Base-by-base conservation (phyloP, 1,140 invertebrate genomes). In the Agrypnia vestita region DNA sequence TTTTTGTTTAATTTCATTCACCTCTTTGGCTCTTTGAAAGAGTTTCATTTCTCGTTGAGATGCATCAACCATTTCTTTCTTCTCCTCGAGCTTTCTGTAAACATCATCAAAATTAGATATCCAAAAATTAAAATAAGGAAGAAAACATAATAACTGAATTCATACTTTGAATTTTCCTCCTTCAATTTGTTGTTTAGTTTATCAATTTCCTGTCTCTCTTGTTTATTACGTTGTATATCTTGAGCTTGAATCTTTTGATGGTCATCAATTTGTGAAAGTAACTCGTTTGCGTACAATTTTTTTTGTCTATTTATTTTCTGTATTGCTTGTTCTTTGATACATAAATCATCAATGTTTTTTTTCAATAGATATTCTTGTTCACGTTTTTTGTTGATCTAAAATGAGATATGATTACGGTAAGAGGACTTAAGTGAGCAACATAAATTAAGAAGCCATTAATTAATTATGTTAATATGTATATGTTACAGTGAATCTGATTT, bases 1-100 rank as follows among this genome's bases (percentile, higher is more conserved):
- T 47, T 56, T 56, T 56, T 62, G 1, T 62, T 76, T 72, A 17
- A 21, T n/a, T n/a, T 49, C 19, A 19, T 51, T 15, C 0, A 77
- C 51, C 62, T 76, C 64, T 64, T 82, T 82, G 43, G 64, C 17
- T 64, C 46, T 61, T 15, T 72, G n/a, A 46, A 76, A 79, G 8
- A 77, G 13, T 61, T 76, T 56, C 55, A 79, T 77, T 79, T 82
- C 81, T n/a, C 46, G 10, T 1, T 73, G 59, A n/a, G 51, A 47
- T 9, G 53, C 11, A 47, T 53, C 49, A 17, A 55, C 44, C 43
- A 8, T 47, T 10, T 56, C 19, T 46, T 21, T 59, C 62, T 82
- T 82, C 13, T 76, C 47, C n/a, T 17, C 44, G 0, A 76, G 15
- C 51, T 53, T 64, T 56, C 81, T 79, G 55, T 44, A 73, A 62